Base-by-base conservation (phyloP, 2,113 vertebrate genomes). In the Bubo bubo region DNA sequence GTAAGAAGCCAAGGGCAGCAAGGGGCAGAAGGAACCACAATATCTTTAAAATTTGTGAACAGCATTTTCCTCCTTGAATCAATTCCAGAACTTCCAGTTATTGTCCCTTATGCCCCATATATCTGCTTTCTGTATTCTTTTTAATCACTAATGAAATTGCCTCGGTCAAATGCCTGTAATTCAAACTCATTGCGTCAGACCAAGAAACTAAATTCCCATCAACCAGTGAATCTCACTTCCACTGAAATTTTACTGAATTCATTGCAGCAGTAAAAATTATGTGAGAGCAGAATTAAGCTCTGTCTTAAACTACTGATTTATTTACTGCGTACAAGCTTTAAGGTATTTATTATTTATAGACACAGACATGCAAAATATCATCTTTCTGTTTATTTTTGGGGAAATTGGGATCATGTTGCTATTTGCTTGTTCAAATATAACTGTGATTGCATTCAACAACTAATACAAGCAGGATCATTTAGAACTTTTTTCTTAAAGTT, bases 371-470 rank as follows among this genome's bases (percentile, higher is more conserved):
- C 5, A 81, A 95, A 94, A 89, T 95, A 87, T 72, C 22, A 30
- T 41, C 52, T 67, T 92, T 60, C 14, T 94, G 49, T 91, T 89
- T 89, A 89, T 89, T 91, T 85, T 45, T 0, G 17, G 10, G 53
- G 6, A 91, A 95, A 82, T 18, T 55, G 1, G 11, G 27, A 67
- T 79, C 35, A 45, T 14, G 8, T 50, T 75, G 15, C 71, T 87
- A 68, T 91, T 84, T 87, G 10, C 24, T 85, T 85, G 22, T 86
- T 87, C 76, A 95, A 82, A 79, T 62, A 85, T 70, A 74, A 79
- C 53, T 94, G 28, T 62, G 49, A 92, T 94, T 97, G 86, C 75
- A 82, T 81, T 96, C 94, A 97, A 74, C 74, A 95, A 97, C 93
- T 62, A 90, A 86, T 60, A 49, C 10, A 76, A 79, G 19, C 6